Evolutionary conservation across 2,797 vertebrate genomes (phyloP), one percentile per base, ranked within the genome.

Genomic region (Mionectes olivaceus): DNA sequence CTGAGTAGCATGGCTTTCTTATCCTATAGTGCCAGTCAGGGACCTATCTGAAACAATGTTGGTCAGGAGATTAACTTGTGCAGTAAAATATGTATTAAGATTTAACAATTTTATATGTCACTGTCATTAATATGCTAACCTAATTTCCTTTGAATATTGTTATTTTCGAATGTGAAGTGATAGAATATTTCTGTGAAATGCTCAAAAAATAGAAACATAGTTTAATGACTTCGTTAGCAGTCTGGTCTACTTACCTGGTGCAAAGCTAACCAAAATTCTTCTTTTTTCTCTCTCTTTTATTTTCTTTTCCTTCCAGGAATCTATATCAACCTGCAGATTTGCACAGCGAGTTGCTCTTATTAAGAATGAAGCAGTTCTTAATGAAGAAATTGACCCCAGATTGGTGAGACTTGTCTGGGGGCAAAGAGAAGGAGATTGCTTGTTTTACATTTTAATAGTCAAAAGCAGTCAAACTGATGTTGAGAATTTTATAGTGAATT

Each of bases 241-340:
- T 60, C 32, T 70, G 16, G 46, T 57, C 30, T 61, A 53, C 21
- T 65, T 44, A 59, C 1, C n/a, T 57, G 28, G 4, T 55, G 11
- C 13, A 28, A 85, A 81, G 2, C 47, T 94, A 75, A 84, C 75
- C n/a, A 27, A 47, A 18, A 18, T 83, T 46, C 75, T 82, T 46
- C 75, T 70, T 46, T 10, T 13, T 25, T 24, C 46, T 92, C 2
- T 93, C 61, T 69, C 67, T 17, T 60, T 19, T 55, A 15, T 28
- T 37, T 91, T 78, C 11, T 44, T 37, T 84, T 63, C 10, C 11
- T 71, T 65, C 47, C 85, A 99, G 99, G 99, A 99, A 90, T 99
- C 99, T 65, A 99, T 99, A 96, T 99, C 99, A 27, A 99, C 99
- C 1, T 99, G 99, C 89, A 99, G 99, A 93, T 99, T 99, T 95